phyloP scores from a whole-genome alignment of 2,888 invertebrate genomes.

The Holacanthella duospinosa region DNA sequence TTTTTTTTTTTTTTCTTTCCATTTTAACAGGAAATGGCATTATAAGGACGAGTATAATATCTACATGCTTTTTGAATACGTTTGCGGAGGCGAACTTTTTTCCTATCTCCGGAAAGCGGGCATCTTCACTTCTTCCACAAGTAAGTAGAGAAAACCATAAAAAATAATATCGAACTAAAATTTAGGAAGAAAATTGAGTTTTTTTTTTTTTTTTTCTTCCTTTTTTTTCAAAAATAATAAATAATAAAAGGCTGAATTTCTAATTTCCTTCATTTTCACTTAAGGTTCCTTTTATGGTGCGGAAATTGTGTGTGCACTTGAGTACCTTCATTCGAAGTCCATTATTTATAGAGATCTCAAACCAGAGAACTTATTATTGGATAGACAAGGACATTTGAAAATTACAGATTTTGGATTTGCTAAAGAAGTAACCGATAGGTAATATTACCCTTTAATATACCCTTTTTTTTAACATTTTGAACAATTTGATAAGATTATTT shows the following conservation, averaged over 20 bases:
- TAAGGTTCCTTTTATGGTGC: slow-evolving; percentile 81
- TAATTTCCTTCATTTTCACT: slow-evolving; percentile 14
- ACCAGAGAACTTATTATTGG: slow-evolving; percentile 86
- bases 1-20: slow-evolving; percentile 26
- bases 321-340: slow-evolving; percentile 79
- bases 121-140: slow-evolving; percentile 62
- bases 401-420: slow-evolving; percentile 98
- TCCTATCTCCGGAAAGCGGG: slow-evolving; percentile 88
- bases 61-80: slow-evolving; percentile 95
- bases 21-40: slow-evolving; percentile 70
- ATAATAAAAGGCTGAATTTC: not conserved
- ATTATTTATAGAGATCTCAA: slow-evolving; percentile 64
- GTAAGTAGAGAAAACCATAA: slow-evolving; percentile 45
- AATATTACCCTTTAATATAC: too few species aligned
- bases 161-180: not conserved
- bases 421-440: slow-evolving; percentile 79
- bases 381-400: slow-evolving; percentile 86
- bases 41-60: slow-evolving; percentile 80
- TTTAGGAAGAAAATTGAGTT: not conserved
- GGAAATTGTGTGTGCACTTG: slow-evolving; percentile 85
- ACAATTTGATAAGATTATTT: not conserved
- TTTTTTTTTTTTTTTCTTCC: not conserved
- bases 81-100: slow-evolving; percentile 93
- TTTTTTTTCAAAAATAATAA: not conserved
- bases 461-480: not conserved